These are phyloP conservation scores for Rhyacophila brunnea DNA, from an alignment of 1,140 invertebrate species.

Conservation along the genomic window DNA sequence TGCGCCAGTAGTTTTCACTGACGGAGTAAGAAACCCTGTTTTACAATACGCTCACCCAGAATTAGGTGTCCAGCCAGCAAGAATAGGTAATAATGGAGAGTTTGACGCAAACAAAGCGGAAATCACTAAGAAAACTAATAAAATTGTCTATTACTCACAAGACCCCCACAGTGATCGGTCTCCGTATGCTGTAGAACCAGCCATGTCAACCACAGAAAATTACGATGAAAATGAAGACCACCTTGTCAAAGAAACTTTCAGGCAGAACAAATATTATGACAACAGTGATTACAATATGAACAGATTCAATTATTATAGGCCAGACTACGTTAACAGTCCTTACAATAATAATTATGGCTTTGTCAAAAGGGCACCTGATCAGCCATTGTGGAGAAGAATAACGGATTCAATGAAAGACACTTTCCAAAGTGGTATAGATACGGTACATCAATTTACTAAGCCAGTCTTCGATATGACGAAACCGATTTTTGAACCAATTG, in stretches of 20 bases:
- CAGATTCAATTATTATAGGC: conserved; percentile 52
- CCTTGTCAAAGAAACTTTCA: conserved; percentile 50
- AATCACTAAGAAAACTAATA: conserved; percentile 46
- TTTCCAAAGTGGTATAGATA: conserved; percentile 66
- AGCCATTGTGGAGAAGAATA: conserved; percentile 70
- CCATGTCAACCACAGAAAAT: conserved; percentile 45
- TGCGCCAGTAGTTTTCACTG: conserved; percentile 58
- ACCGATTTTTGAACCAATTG: conserved; percentile 66
- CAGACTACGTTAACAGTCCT: conserved; percentile 52
- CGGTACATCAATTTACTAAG: conserved; percentile 64
- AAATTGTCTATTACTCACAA: conserved; percentile 39
- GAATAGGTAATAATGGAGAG: conserved; percentile 45
- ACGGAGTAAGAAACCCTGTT: conserved; percentile 69
- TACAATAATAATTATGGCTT: conserved; percentile 51
- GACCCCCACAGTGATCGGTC: conserved; percentile 46
- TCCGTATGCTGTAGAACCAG: conserved; percentile 45
- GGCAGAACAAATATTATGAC: conserved; percentile 53
- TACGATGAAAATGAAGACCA: conserved; percentile 53
- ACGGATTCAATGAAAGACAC: conserved; percentile 71
- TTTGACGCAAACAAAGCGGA: conserved; percentile 44
- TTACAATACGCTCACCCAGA: conserved; percentile 78
- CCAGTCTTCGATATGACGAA: conserved; percentile 37
- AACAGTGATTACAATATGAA: conserved; percentile 54
- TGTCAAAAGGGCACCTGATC: conserved; percentile 53
- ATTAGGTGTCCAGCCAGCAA: conserved; percentile 71